Evolutionary conservation across 2,797 vertebrate genomes (phyloP), one percentile per base, ranked within the genome.

Genomic region (Protonibea diacanthus): DNA sequence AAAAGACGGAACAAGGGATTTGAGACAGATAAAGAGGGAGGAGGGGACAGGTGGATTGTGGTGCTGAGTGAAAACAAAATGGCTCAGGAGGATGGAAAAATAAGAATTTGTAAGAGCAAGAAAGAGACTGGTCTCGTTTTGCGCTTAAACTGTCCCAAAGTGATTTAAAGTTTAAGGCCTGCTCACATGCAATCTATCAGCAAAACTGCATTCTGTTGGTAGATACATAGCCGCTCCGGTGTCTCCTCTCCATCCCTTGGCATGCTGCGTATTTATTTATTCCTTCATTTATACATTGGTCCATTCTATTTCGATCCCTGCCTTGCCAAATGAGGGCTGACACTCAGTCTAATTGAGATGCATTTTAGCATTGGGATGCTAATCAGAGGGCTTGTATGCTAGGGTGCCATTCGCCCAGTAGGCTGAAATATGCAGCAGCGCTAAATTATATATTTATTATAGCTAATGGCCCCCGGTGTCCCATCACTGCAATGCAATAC

Each of bases 311-410:
- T 88, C 76, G 55, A 75, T 81, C 67, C 58, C 76, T 17, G 70
- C 80, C 78, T 84, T 57, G 18, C 78, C 82, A 89, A 85, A 89
- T 88, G 77, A 89, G 89, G 83, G 40, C 57, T 92, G 94, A 93
- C 94, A 93, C 90, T 89, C 78, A 27, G 74, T 84, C 83, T 94
- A 95, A 95, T 95, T 93, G 92, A 95, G 93, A 94, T 93, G 78
- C 88, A 93, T 94, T 90, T 93, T 86, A 79, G 88, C 78, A 82
- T 85, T 64, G 75, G 80, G 72, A 91, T 90, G 90, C 91, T 93
- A 92, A 94, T 93, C 81, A 74, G 83, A 71, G 47, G 53, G 70
- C 83, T 82, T 84, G 90, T 89, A 84, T 85, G 82, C 80, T 64
- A 23, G 15, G 57, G 25, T 83, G 61, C 64, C 51, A 63, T 90